These are phyloP conservation scores for Intellagama lesueurii DNA, from an alignment of 2,797 vertebrate genomes.

Conservation along the genomic window DNA sequence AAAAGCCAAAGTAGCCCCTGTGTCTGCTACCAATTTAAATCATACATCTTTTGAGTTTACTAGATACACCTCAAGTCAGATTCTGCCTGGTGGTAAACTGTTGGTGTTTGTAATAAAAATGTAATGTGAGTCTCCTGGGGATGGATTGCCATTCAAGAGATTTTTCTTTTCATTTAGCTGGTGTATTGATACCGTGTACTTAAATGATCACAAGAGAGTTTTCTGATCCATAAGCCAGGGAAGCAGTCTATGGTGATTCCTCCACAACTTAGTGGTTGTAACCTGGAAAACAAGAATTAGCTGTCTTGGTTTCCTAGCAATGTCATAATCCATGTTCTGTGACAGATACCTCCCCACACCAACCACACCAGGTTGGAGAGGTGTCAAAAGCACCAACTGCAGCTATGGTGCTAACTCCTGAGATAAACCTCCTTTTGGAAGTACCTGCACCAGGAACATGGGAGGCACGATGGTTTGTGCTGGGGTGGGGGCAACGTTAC, in stretches of 20 bases:
- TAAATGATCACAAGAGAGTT: neutral
- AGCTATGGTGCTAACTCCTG: neutral
- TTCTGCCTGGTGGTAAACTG: neutral
- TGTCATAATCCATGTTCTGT: neutral
- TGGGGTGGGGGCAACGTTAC: neutral
- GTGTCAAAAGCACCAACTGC: neutral
- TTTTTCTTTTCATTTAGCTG: neutral
- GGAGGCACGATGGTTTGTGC: neutral
- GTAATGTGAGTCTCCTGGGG: no score
- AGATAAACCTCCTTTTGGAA: neutral
- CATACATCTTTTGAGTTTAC: neutral
- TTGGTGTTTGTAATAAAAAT: neutral
- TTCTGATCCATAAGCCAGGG: neutral
- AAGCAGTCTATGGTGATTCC: neutral
- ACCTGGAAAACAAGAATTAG: neutral
- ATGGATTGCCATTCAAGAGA: neutral
- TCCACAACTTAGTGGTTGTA: neutral
- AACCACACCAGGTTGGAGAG: neutral
- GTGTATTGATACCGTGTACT: neutral
- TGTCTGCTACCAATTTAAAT: neutral
- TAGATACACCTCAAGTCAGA: neutral
- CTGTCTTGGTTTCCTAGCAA: slow-evolving; percentile 32
- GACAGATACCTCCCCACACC: neutral
- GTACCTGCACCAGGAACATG: neutral
- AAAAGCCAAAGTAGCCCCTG: no score